Conservation (phyloP, 2,113 vertebrate species). For the Columbina picui region DNA sequence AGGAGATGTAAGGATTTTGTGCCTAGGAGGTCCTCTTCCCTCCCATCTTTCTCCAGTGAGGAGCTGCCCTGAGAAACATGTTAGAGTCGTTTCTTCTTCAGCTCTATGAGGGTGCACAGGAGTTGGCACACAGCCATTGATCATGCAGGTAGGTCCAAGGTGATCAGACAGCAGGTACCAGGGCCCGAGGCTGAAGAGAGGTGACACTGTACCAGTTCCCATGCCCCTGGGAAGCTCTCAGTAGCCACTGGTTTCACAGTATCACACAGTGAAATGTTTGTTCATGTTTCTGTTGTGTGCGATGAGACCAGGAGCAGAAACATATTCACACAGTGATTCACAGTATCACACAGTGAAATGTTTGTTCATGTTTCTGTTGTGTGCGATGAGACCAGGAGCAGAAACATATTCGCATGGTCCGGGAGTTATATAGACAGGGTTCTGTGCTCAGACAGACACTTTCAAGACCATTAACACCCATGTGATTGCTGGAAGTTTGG, state of each 20-base stretch:
- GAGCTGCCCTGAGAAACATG: neutral
- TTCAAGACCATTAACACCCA: rapidly evolving
- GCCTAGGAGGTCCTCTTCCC: neutral
- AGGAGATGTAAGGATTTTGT: neutral
- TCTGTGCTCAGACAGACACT: neutral
- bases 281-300: neutral
- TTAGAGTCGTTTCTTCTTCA: neutral
- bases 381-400: neutral
- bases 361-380: neutral
- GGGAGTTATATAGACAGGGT: neutral
- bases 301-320: neutral
- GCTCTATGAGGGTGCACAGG: rapidly evolving
- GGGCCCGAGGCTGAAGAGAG: neutral
- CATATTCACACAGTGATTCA: neutral
- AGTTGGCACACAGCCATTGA: rapidly evolving
- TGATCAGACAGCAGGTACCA: neutral
- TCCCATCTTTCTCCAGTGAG: neutral
- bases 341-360: too few species aligned
- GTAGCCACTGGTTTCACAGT: too few species aligned
- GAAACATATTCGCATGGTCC: neutral
- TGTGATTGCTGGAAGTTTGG: neutral
- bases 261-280: too few species aligned
- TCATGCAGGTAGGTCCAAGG: neutral
- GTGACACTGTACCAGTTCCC: neutral
- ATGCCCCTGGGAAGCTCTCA: neutral